Percentiles rank a stretch among this genome's conserved stretches.
phyloP scores from a whole-genome alignment of 2,113 vertebrate genomes.

The Bos taurus region ARS-UCD2.0 NC_037328.1:84058501-84059000 shows the following conservation, averaged over 20 bases:
- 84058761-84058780: neutral
- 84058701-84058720: neutral
- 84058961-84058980: neutral
- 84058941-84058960: neutral
- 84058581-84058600: neutral
- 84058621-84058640: neutral
- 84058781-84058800: neutral
- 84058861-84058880: neutral
- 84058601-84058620: conserved; percentile 18
- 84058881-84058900: neutral
- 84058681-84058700: neutral
- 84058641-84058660: neutral
- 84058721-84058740: neutral
- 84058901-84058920: neutral
- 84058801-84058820: neutral
- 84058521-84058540: neutral
- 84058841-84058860: neutral
- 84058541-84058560: neutral
- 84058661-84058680: neutral
- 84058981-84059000: conserved; percentile 13
- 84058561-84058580: neutral
- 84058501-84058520: neutral
- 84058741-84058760: neutral
- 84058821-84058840: neutral
- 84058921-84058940: neutral